Evolutionary conservation across 2,113 vertebrate genomes (phyloP).

Genomic region (Cyanocitta stelleri): DNA sequence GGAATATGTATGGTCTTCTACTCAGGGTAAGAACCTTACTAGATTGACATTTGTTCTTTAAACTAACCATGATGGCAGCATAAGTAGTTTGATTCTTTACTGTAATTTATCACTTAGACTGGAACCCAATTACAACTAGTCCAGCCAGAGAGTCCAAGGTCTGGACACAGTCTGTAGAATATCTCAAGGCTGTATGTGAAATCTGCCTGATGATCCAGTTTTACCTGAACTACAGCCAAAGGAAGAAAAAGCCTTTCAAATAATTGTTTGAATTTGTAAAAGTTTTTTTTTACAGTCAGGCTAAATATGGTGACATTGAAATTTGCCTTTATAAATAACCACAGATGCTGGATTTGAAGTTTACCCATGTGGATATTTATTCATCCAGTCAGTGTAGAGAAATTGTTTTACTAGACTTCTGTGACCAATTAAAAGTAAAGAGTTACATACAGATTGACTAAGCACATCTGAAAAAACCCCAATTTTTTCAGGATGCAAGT

Average conservation of each 20-base stretch:
- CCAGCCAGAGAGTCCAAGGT: neutral
- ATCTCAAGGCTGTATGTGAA: neutral
- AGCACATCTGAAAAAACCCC: neutral
- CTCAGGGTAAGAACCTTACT: neutral
- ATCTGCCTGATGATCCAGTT: neutral
- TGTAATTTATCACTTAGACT: neutral
- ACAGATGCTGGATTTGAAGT: neutral
- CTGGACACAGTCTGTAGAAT: neutral
- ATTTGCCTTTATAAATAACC: neutral
- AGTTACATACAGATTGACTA: neutral
- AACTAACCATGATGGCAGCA: neutral
- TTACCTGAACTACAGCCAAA: neutral
- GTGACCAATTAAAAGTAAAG: conserved; percentile 7
- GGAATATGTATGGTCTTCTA: neutral
- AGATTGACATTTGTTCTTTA: neutral
- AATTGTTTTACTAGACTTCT: neutral
- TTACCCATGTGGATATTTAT: neutral
- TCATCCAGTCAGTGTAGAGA: neutral
- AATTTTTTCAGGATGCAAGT: neutral
- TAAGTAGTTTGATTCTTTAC: neutral
- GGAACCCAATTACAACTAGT: neutral
- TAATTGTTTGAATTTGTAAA: neutral
- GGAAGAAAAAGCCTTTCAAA: neutral
- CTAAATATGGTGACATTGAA: neutral
- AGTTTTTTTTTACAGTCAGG: neutral